phyloP scores from a whole-genome alignment of 1,140 invertebrate genomes.

The Halictus rubicundus region DNA sequence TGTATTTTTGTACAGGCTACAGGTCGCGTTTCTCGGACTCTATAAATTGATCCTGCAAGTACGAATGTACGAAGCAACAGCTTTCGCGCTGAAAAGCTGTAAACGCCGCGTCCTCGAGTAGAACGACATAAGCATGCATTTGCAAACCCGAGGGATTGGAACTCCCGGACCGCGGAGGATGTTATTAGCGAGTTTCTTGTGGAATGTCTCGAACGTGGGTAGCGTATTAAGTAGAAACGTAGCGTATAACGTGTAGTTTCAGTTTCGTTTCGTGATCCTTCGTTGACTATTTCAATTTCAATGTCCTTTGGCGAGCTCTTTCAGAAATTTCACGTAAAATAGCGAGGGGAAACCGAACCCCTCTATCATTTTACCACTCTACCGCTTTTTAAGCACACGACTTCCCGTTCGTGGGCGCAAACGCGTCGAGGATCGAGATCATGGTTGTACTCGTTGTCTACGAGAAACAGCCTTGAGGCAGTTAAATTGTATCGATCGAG shows the following conservation, averaged over 20 bases:
- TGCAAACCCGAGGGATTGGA: background rate
- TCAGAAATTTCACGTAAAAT: background rate
- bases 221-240: constrained; percentile 33
- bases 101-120: background rate
- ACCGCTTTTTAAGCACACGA: constrained; percentile 2
- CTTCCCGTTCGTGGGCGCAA: constrained; percentile 4
- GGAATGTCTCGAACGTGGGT: constrained; percentile 38
- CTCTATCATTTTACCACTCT: background rate
- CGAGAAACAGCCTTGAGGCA: constrained; percentile 37
- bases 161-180: background rate
- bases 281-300: background rate
- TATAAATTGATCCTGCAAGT: no score
- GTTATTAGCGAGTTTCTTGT: constrained; percentile 25
- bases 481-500: constrained; percentile 46
- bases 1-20: no score
- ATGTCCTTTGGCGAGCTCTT: background rate
- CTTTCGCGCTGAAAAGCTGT: no score
- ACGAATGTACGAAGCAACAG: no score
- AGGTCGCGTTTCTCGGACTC: no score
- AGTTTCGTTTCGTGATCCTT: constrained; percentile 15
- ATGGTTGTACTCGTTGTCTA: constrained; percentile 29
- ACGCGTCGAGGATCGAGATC: constrained; percentile 49
- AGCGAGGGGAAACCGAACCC: background rate
- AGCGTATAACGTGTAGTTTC: constrained; percentile 1
- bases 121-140: background rate